A percentile compares a stretch with the other conserved stretches of the same genome.
Conservation (phyloP, 2,797 vertebrate species). For the Ptychadena robeensis region DNA sequence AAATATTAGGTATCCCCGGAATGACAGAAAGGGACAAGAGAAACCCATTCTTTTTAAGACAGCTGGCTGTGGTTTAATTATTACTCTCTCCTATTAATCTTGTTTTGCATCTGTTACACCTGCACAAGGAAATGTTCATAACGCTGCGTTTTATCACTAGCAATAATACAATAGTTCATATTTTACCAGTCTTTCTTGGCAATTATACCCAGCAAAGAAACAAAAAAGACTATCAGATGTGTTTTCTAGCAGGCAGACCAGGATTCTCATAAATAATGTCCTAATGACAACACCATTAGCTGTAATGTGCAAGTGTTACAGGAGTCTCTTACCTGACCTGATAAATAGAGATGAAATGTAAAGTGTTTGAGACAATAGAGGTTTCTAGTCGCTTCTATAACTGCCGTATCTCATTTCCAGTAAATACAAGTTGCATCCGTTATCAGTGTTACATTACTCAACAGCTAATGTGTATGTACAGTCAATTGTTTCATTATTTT, state of each 20-base stretch:
- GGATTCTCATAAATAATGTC: constrained; percentile 41
- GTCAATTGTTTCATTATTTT: too few relatives aligned
- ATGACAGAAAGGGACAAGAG: constrained; percentile 67
- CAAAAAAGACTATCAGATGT: constrained; percentile 58
- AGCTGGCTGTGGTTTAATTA: constrained; percentile 74
- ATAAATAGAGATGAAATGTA: constrained; percentile 17
- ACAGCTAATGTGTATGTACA: not conserved
- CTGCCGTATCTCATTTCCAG: constrained; percentile 14
- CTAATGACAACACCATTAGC: constrained; percentile 42
- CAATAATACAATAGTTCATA: constrained; percentile 73
- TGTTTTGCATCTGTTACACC: constrained; percentile 75
- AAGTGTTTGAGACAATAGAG: constrained; percentile 23
- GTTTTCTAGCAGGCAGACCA: constrained; percentile 45
- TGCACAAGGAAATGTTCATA: constrained; percentile 69
- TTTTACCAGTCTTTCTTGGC: constrained; percentile 70
- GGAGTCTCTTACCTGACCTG: constrained; percentile 31
- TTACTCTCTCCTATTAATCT: constrained; percentile 75
- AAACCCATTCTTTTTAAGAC: constrained; percentile 67
- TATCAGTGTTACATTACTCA: too few relatives aligned
- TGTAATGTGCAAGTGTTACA: constrained; percentile 33
- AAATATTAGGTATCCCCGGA: constrained; percentile 70
- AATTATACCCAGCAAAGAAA: constrained; percentile 71
- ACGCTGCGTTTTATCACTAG: constrained; percentile 70
- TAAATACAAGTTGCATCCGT: constrained; percentile 19
- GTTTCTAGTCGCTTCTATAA: constrained; percentile 1